These are phyloP conservation scores for Drosophila grimshawi DNA, from an alignment of 1,140 invertebrate genomes.

Conservation along the genomic window DNA sequence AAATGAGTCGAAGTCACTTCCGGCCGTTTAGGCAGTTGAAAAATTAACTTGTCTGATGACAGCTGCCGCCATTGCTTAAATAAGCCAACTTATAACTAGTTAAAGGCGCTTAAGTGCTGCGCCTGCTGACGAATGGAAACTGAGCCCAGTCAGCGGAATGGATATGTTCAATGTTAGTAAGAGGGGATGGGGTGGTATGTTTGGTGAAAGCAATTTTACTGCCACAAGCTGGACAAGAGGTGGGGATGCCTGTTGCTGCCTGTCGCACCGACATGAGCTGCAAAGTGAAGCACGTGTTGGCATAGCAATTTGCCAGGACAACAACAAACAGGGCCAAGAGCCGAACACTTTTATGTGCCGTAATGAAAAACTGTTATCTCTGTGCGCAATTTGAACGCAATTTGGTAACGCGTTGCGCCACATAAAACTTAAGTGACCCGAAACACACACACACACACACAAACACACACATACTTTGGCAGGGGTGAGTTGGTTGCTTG, in stretches of 20 bases:
- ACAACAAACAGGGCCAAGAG: conserved; percentile 17
- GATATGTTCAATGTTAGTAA: conserved; percentile 1
- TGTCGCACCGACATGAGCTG: conserved; percentile 64
- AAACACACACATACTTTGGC: conserved; percentile 7
- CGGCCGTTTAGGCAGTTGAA: conserved; percentile 76
- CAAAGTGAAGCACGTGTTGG: conserved; percentile 80
- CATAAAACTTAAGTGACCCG: conserved; percentile 83
- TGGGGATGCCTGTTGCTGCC: conserved; percentile 58
- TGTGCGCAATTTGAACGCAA: conserved; percentile 82
- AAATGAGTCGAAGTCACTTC: conserved; percentile 62
- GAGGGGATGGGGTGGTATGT: background rate
- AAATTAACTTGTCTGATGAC: conserved; percentile 74
- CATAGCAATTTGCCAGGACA: conserved; percentile 71
- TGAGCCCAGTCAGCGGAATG: conserved; percentile 12
- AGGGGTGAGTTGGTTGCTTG: background rate
- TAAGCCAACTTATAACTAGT: conserved; percentile 20
- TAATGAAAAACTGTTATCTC: conserved; percentile 82
- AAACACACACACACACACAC: conserved; percentile 55
- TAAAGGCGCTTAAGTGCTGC: conserved; percentile 28
- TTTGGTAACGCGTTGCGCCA: conserved; percentile 80
- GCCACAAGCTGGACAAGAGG: conserved; percentile 47
- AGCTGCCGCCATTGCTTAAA: conserved; percentile 65
- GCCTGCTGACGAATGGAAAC: conserved; percentile 26
- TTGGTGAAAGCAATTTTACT: conserved; percentile 45
- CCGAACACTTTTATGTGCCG: conserved; percentile 77